Evolutionary conservation across 2,797 vertebrate species (phyloP).

Genomic region (Sparus aurata): DNA sequence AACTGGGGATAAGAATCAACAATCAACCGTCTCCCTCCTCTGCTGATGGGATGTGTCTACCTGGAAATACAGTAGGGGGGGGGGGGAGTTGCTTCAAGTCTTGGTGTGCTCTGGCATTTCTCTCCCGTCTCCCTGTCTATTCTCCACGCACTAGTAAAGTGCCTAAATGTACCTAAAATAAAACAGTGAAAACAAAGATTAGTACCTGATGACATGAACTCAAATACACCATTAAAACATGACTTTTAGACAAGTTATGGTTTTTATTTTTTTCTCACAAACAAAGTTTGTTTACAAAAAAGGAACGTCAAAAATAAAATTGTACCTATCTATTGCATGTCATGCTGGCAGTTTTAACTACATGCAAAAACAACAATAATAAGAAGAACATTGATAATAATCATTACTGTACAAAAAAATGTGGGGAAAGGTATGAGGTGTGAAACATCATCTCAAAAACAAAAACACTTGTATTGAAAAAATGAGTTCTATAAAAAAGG

Average conservation of each 20-base stretch:
- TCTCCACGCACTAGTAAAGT: constrained; percentile 18
- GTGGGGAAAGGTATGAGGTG: constrained; percentile 42
- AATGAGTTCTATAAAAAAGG: constrained; percentile 65
- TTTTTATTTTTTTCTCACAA: constrained; percentile 80
- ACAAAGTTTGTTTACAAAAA: constrained; percentile 85
- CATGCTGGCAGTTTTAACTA: constrained; percentile 90
- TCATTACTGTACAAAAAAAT: constrained; percentile 80
- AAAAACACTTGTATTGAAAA: constrained; percentile 52
- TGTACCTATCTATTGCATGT: constrained; percentile 93
- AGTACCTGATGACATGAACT: constrained; percentile 10
- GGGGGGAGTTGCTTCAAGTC: constrained; percentile 31
- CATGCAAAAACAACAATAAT: constrained; percentile 90
- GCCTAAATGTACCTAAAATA: constrained; percentile 44
- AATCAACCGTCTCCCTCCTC: neutral
- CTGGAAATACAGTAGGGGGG: constrained; percentile 25
- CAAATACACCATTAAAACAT: constrained; percentile 19
- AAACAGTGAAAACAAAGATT: constrained; percentile 27
- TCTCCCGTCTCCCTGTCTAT: constrained; percentile 43
- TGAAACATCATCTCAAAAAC: constrained; percentile 51
- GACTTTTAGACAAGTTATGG: constrained; percentile 48
- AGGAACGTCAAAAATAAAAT: constrained; percentile 81
- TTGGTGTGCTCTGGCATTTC: constrained; percentile 24
- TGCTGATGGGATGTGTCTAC: constrained; percentile 25
- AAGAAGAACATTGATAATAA: constrained; percentile 79
- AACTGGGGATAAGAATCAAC: too few relatives aligned